phyloP scores from a whole-genome alignment of 2,888 invertebrate species.

The Agonopterix subpropinquella region DNA sequence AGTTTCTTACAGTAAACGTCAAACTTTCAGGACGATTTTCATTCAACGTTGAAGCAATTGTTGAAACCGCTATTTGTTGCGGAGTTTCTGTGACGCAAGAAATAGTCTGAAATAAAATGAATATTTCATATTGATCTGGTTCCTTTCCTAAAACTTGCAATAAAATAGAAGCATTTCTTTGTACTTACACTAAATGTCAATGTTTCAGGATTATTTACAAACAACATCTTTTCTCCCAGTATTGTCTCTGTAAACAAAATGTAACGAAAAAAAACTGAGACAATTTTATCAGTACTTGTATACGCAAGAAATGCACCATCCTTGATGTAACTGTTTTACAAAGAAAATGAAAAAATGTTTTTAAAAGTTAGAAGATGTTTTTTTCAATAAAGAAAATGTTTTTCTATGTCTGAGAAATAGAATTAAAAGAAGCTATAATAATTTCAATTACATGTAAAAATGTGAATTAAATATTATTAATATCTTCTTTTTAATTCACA shows the following conservation, averaged over 20 bases:
- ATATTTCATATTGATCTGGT: not conserved
- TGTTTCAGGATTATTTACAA: slow-evolving; percentile 44
- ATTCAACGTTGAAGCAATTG: too few species aligned
- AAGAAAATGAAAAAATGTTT: too few species aligned
- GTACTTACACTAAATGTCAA: slow-evolving; percentile 50
- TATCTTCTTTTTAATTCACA: too few species aligned
- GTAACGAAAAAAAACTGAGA: not conserved
- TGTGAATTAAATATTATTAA: too few species aligned
- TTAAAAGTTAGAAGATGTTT: too few species aligned
- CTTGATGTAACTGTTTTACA: too few species aligned
- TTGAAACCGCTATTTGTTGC: slow-evolving; percentile 21
- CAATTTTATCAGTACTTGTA: not conserved
- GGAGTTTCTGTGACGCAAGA: slow-evolving; percentile 38
- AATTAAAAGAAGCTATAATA: too few species aligned
- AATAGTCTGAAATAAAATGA: slow-evolving; percentile 38
- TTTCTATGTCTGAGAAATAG: too few species aligned
- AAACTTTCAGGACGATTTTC: not conserved
- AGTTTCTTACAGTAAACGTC: too few species aligned
- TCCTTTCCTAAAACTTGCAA: too few species aligned
- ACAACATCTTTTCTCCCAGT: slow-evolving; percentile 54
- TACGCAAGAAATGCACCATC: not conserved
- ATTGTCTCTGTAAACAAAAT: slow-evolving; percentile 44
- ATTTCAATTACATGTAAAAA: too few species aligned
- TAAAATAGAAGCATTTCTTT: slow-evolving; percentile 2
- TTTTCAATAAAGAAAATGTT: too few species aligned